Percentiles rank a stretch among this genome's conserved stretches.
Evolutionary conservation across 64 coral and sea anemone genomes (phyloP).

Genomic region (Montipora cactus): DNA sequence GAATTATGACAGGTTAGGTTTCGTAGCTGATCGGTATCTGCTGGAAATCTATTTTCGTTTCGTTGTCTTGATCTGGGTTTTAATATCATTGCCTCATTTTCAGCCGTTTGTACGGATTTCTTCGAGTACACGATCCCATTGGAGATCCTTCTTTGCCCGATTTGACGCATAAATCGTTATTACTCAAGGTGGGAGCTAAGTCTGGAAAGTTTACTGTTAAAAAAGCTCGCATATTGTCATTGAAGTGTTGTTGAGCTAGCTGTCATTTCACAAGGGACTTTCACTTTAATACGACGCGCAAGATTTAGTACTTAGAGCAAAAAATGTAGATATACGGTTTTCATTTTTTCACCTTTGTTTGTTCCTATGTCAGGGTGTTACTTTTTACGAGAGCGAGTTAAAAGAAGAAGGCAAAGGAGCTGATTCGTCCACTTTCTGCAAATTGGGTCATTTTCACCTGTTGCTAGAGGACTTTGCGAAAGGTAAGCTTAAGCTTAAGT

Average conservation of each 20-base stretch:
- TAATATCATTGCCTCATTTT: conserved; percentile 13
- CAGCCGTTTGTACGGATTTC: conserved; percentile 96
- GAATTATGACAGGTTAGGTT: conserved; percentile 94
- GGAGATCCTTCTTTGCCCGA: conserved; percentile 89
- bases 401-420: conserved; percentile 66
- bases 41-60: not conserved
- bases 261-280: conserved; percentile 16
- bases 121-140: conserved; percentile 92
- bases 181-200: conserved; percentile 76
- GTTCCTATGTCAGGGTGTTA: conserved; percentile 69
- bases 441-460: conserved; percentile 92
- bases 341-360: not conserved
- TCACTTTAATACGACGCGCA: not conserved
- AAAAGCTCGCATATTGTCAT: conserved; percentile 19
- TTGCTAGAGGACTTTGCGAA: conserved; percentile 91
- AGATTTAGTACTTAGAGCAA: not conserved
- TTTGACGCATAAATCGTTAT: conserved; percentile 92
- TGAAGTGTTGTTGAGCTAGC: not conserved
- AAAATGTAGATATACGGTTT: not conserved
- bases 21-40: not conserved
- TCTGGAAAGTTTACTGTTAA: not conserved
- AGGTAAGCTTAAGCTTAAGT: conserved; percentile 32
- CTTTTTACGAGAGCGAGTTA: conserved; percentile 84
- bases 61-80: not conserved
- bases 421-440: conserved; percentile 85